Conservation (phyloP, 2,888 invertebrate genomes). For the Alviniconcha strummeri region DNA sequence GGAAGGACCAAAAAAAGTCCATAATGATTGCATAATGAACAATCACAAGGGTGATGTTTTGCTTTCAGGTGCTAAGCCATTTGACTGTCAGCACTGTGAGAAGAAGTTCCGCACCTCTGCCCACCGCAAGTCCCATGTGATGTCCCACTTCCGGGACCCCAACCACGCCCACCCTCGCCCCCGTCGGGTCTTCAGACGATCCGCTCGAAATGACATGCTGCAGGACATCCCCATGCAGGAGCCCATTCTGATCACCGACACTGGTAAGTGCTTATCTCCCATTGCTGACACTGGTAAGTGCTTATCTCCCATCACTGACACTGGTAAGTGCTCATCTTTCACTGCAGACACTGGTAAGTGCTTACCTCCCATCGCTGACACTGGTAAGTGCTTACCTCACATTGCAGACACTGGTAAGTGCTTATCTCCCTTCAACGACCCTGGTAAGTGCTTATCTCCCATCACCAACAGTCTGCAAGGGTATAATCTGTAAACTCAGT, state of each 20-base stretch:
- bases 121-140: constrained; percentile 68
- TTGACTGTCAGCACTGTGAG: constrained; percentile 70
- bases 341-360: too few relatives aligned
- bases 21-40: too few relatives aligned
- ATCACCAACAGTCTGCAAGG: too few relatives aligned
- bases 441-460: too few relatives aligned
- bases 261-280: constrained; percentile 56
- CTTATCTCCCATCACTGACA: neutral
- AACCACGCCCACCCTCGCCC: constrained; percentile 41
- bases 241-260: constrained; percentile 77
- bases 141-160: constrained; percentile 62
- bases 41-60: too few relatives aligned
- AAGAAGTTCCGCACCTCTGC: constrained; percentile 72
- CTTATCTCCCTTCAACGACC: too few relatives aligned
- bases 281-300: neutral
- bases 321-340: too few relatives aligned
- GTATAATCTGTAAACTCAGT: too few relatives aligned
- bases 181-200: constrained; percentile 45
- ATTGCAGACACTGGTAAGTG: too few relatives aligned
- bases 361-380: too few relatives aligned
- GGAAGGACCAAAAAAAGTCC: too few relatives aligned
- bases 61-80: constrained; percentile 73
- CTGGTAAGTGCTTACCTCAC: too few relatives aligned
- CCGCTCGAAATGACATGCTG: constrained; percentile 55
- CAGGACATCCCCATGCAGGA: constrained; percentile 76